A percentile compares a stretch with the other conserved stretches of the same genome.
Conservation (phyloP, 2,888 invertebrate genomes). For the Pimpla rufipes region DNA sequence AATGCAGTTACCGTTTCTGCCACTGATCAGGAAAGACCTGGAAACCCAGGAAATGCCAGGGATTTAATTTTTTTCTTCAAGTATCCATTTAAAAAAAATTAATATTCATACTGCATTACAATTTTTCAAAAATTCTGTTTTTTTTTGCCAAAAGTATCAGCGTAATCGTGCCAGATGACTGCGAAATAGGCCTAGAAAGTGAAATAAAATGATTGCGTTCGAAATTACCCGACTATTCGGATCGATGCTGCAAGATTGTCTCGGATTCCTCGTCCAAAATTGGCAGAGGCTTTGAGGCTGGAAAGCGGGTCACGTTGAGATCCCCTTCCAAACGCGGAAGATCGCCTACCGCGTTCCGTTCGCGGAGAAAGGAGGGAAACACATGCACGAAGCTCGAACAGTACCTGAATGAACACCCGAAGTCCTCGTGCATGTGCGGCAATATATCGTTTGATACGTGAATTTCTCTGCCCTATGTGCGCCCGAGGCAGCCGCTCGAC, state of each 20-base stretch:
- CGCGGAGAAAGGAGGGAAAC: slow-evolving; percentile 47
- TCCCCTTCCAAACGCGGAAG: slow-evolving; percentile 45
- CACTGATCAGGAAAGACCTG: not conserved
- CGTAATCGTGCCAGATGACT: too few species aligned
- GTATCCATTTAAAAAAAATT: not conserved
- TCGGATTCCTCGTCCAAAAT: slow-evolving; percentile 55
- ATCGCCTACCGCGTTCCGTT: slow-evolving; percentile 52
- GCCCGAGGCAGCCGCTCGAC: slow-evolving; percentile 21
- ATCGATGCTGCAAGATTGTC: slow-evolving; percentile 47
- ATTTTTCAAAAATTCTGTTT: too few species aligned
- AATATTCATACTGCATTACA: not conserved
- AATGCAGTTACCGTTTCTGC: not conserved
- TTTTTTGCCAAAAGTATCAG: too few species aligned
- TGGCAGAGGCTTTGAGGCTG: slow-evolving; percentile 60
- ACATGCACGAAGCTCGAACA: slow-evolving; percentile 21
- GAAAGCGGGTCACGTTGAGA: slow-evolving; percentile 69
- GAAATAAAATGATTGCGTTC: slow-evolving; percentile 4
- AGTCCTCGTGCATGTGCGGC: not conserved
- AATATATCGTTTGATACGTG: slow-evolving; percentile 50
- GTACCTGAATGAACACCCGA: not conserved
- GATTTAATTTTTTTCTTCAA: too few species aligned
- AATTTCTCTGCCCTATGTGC: slow-evolving; percentile 41
- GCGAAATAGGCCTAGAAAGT: not conserved
- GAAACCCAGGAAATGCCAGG: too few species aligned
- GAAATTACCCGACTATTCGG: slow-evolving; percentile 32